These are phyloP conservation scores for Rhizomys pruinosus DNA, from an alignment of 2,113 vertebrate species.

Conservation along the genomic window DNA sequence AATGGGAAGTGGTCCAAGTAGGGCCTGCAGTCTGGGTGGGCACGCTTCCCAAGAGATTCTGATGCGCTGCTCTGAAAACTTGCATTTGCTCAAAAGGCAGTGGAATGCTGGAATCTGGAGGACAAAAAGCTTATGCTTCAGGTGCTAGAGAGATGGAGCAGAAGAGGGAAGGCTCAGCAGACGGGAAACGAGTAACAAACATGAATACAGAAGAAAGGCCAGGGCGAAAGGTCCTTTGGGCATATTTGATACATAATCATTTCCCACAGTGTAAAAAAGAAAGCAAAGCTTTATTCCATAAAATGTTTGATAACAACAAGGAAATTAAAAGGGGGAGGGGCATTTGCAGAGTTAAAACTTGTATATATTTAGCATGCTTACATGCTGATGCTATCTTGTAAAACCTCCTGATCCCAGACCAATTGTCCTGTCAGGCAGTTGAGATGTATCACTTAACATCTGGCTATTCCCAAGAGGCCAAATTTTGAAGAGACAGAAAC, in stretches of 20 bases:
- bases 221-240: neutral
- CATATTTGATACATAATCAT: neutral
- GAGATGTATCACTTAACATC: neutral
- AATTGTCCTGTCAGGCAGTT: neutral
- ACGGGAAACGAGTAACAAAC: neutral
- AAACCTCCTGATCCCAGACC: neutral
- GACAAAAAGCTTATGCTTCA: neutral
- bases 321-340: neutral
- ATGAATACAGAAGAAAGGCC: neutral
- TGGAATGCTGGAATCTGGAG: neutral
- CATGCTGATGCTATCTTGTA: neutral
- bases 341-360: neutral
- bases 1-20: neutral
- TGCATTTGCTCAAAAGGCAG: neutral
- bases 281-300: neutral
- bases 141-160: neutral
- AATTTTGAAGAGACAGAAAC: neutral
- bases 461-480: neutral
- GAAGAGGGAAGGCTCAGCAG: neutral
- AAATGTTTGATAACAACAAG: neutral
- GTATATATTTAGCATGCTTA: neutral
- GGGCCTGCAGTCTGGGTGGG: neutral
- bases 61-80: neutral
- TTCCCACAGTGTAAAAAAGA: neutral
- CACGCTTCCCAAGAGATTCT: neutral